phyloP scores from a whole-genome alignment of 2,888 invertebrate genomes.

The Stenurella melanura region DNA sequence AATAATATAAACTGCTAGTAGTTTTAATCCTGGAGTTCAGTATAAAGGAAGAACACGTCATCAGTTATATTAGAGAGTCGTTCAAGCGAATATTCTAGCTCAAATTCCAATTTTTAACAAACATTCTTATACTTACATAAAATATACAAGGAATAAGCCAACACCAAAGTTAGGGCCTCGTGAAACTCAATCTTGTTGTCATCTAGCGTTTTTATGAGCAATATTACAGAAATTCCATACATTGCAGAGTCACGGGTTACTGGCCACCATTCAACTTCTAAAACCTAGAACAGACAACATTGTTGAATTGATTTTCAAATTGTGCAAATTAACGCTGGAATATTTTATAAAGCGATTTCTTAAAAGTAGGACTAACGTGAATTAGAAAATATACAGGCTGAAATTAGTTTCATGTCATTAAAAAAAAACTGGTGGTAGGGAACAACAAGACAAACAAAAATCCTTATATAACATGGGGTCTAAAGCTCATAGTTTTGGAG shows the following conservation, averaged over 20 bases:
- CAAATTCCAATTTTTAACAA: background rate
- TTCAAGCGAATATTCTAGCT: too few species aligned
- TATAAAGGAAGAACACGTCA: too few species aligned
- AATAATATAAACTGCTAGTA: too few species aligned
- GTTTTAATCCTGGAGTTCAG: too few species aligned
- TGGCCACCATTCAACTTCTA: constrained; percentile 86
- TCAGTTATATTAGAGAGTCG: too few species aligned
- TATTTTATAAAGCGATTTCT: background rate
- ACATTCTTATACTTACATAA: constrained; percentile 74
- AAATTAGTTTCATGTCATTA: too few species aligned
- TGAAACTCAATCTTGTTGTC: constrained; percentile 86
- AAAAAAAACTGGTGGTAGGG: too few species aligned
- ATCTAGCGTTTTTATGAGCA: constrained; percentile 81
- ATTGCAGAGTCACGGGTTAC: constrained; percentile 84
- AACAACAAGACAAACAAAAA: too few species aligned
- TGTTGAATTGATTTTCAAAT: background rate
- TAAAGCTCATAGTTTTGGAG: too few species aligned
- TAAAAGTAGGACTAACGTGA: background rate
- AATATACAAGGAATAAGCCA: constrained; percentile 83
- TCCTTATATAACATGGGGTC: too few species aligned
- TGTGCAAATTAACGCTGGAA: background rate
- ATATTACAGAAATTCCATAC: constrained; percentile 82
- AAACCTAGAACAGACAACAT: constrained; percentile 73
- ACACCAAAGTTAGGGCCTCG: constrained; percentile 83
- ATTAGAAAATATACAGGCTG: background rate